A percentile compares a stretch with the other conserved stretches of the same genome.
These are phyloP conservation scores for Datnioides undecimradiatus DNA, from an alignment of 2,113 vertebrate species.

Conservation along the genomic window DNA sequence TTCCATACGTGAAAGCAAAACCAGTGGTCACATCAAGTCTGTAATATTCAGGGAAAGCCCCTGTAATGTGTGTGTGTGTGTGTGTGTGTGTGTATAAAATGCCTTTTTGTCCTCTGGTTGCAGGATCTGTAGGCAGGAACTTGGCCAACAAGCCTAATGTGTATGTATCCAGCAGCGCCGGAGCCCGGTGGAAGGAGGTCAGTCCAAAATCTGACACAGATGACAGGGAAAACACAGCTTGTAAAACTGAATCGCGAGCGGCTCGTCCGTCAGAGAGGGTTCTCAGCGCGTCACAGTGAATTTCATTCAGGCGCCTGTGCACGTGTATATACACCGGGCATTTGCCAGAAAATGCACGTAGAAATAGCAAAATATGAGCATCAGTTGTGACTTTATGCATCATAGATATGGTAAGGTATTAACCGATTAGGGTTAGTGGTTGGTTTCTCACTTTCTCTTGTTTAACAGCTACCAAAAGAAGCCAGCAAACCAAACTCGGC, in stretches of 20 bases:
- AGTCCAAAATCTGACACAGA: constrained; percentile 56
- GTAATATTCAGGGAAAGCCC: constrained; percentile 25
- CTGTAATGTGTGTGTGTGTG: background rate
- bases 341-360: background rate
- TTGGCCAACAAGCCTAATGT: constrained; percentile 95
- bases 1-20: constrained; percentile 39
- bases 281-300: background rate
- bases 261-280: background rate
- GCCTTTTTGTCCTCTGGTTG: constrained; percentile 38
- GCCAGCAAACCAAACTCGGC: no score
- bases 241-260: background rate
- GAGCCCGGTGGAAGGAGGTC: constrained; percentile 96
- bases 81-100: constrained; percentile 23
- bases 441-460: no score
- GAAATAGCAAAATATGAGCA: background rate
- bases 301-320: background rate
- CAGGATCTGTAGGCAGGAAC: constrained; percentile 94
- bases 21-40: background rate
- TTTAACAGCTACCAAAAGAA: background rate
- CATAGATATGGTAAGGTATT: background rate
- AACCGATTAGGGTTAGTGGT: no score
- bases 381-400: background rate
- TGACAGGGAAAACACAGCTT: constrained; percentile 9
- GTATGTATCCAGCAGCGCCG: constrained; percentile 95
- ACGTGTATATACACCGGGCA: background rate